Conservation (phyloP, 92 coral and sea anemone genomes). For the Epizoanthus rinbou region DNA sequence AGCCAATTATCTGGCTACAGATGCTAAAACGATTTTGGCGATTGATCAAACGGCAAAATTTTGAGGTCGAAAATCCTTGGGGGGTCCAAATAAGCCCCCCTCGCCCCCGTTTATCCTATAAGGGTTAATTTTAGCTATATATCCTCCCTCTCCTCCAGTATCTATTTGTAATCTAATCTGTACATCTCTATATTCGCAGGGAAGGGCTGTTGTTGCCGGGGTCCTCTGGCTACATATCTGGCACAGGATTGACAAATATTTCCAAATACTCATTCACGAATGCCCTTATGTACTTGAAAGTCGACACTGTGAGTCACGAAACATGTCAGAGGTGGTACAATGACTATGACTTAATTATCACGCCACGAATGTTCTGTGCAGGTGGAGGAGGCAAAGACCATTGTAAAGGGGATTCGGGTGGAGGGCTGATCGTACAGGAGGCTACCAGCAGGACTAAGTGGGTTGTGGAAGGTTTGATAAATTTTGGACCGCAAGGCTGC, state of each 20-base stretch:
- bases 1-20: no score
- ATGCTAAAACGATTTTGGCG: no score
- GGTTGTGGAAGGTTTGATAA: conserved; percentile 9
- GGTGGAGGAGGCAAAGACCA: background rate
- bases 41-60: no score
- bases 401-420: conserved; percentile 1
- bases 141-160: no score
- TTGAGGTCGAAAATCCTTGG: no score
- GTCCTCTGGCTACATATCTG: background rate
- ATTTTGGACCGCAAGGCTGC: background rate
- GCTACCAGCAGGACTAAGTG: background rate
- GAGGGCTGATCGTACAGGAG: conserved; percentile 2
- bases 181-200: background rate
- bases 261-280: background rate
- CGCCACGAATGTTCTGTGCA: background rate
- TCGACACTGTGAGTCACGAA: background rate
- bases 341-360: background rate
- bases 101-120: no score
- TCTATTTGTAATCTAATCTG: no score
- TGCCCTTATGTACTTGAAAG: background rate
- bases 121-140: no score
- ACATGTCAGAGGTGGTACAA: background rate
- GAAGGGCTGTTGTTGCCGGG: background rate
- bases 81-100: no score
- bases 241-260: background rate